Evolutionary conservation across 2,113 vertebrate species (phyloP).

Genomic region (Chionis minor): DNA sequence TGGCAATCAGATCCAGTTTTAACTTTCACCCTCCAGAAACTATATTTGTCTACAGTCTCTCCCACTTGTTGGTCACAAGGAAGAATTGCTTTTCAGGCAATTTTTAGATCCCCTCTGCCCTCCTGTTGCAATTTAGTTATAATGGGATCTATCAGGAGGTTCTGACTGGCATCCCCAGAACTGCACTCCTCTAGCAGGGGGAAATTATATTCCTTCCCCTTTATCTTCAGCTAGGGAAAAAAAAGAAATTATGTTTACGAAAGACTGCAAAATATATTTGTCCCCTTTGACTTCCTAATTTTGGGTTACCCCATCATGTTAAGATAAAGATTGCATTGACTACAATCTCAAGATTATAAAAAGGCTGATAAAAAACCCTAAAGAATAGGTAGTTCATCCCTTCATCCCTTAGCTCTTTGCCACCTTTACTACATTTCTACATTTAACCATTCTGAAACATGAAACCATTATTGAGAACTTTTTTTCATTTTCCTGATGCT

Average conservation of each 20-base stretch:
- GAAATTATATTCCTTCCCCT: neutral
- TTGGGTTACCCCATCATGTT: neutral
- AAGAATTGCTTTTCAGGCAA: constrained; percentile 30
- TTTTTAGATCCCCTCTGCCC: neutral
- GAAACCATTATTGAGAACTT: neutral
- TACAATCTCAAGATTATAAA: neutral
- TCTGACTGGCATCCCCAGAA: neutral
- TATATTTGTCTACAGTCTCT: neutral
- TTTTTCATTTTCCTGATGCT: neutral
- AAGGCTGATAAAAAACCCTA: neutral
- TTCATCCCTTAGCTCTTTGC: neutral
- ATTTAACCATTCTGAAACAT: neutral
- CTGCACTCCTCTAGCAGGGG: neutral
- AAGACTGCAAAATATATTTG: neutral
- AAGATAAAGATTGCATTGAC: neutral
- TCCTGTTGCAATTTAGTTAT: neutral
- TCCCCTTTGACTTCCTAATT: neutral
- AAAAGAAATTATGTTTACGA: neutral
- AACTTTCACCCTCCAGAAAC: neutral
- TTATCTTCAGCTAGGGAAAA: neutral
- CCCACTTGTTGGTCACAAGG: neutral
- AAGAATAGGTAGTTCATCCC: neutral
- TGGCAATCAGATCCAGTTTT: neutral
- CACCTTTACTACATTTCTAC: neutral
- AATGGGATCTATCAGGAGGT: neutral